Evolutionary conservation across 1,140 invertebrate species (phyloP).

Genomic region (Nephotettix cincticeps): DNA sequence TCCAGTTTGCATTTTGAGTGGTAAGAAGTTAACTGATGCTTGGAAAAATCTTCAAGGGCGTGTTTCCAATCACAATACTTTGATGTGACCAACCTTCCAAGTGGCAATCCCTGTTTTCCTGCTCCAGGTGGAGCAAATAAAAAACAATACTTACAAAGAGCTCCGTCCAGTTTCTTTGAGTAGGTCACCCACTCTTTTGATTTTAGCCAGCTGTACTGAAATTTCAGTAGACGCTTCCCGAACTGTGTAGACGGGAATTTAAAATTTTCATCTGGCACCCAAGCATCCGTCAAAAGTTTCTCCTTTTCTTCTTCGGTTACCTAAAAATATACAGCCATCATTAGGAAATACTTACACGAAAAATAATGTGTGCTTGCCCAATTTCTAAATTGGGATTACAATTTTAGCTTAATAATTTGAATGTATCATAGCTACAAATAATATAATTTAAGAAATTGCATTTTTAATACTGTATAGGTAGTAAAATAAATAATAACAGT

Average conservation of each 20-base stretch:
- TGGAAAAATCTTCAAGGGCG: background rate
- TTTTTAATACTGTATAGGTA: too few species aligned
- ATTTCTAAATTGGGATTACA: too few species aligned
- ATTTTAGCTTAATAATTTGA: too few species aligned
- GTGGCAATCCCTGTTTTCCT: background rate
- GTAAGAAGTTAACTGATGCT: background rate
- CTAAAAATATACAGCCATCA: too few species aligned
- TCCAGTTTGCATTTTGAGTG: constrained; percentile 6
- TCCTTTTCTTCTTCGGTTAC: background rate
- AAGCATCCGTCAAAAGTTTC: background rate
- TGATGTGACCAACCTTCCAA: background rate
- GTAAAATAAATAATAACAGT: too few species aligned
- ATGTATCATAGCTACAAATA: too few species aligned
- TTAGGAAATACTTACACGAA: too few species aligned
- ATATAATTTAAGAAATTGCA: too few species aligned
- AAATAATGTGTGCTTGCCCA: too few species aligned
- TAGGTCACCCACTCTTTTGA: background rate
- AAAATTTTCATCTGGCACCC: constrained; percentile 6
- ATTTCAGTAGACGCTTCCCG: background rate
- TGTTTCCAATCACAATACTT: constrained; percentile 1
- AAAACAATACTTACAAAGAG: background rate
- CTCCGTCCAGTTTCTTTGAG: background rate
- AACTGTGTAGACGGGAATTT: background rate
- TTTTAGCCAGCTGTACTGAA: constrained; percentile 13
- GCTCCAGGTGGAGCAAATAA: background rate